Percentiles rank a stretch among this genome's conserved stretches.
These are phyloP conservation scores for Cephalotes varians DNA, from an alignment of 2,888 invertebrate genomes.

Conservation along the genomic window DNA sequence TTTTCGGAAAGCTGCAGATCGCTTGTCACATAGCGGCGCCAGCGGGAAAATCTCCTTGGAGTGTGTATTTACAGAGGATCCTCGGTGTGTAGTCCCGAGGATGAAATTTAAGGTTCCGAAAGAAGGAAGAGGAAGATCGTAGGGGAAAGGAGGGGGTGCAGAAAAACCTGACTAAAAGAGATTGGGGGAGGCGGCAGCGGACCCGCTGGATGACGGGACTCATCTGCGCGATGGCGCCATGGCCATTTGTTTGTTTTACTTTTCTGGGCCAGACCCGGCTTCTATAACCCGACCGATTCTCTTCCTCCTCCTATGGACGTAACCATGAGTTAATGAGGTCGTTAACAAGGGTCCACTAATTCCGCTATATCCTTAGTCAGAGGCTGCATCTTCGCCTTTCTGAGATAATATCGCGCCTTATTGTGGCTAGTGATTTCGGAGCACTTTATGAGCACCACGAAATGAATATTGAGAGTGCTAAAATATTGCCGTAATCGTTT, in stretches of 20 bases:
- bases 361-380: conserved; percentile 68
- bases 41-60: conserved; percentile 66
- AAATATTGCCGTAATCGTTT: neutral
- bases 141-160: conserved; percentile 30
- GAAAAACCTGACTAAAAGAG: conserved; percentile 58
- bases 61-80: conserved; percentile 83
- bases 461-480: conserved; percentile 21
- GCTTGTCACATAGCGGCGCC: conserved; percentile 76
- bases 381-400: conserved; percentile 56
- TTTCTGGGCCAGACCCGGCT: conserved; percentile 69
- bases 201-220: conserved; percentile 80
- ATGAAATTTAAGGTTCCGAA: conserved; percentile 79
- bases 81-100: conserved; percentile 72
- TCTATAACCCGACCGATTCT: conserved; percentile 59
- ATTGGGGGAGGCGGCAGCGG: conserved; percentile 37
- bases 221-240: conserved; percentile 85
- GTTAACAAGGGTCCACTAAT: conserved; percentile 79
- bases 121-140: conserved; percentile 22
- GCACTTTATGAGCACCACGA: conserved; percentile 21
- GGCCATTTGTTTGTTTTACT: conserved; percentile 85
- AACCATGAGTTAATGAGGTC: conserved; percentile 81
- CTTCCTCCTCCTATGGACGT: conserved; percentile 58
- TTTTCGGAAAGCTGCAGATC: conserved; percentile 65
- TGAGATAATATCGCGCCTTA: conserved; percentile 68
- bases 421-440: conserved; percentile 56